Evolutionary conservation across 2,797 vertebrate species (phyloP).

Genomic region (Natrix natrix): DNA sequence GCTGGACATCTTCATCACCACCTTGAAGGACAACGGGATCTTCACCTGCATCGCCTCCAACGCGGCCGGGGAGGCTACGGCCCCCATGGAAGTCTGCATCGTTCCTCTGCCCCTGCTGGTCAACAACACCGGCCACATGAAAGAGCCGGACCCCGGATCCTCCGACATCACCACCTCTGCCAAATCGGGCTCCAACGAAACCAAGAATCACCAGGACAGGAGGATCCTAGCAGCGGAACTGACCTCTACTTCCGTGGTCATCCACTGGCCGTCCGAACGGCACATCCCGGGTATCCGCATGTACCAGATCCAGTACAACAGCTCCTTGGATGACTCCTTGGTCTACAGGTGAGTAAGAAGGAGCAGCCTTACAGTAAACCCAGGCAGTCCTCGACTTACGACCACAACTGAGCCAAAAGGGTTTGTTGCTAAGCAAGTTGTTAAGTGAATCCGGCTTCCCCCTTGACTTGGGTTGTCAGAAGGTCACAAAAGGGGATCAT

Average conservation of each 20-base stretch:
- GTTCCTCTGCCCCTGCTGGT: conserved; percentile 87
- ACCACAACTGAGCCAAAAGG: neutral
- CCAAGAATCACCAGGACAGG: conserved; percentile 76
- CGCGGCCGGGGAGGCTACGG: conserved; percentile 88
- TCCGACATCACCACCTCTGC: conserved; percentile 90
- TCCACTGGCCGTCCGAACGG: conserved; percentile 90
- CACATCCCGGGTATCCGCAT: conserved; percentile 90
- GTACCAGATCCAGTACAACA: conserved; percentile 98
- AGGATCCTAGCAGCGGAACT: conserved; percentile 84
- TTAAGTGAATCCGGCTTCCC: neutral
- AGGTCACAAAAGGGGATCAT: neutral
- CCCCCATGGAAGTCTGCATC: conserved; percentile 84
- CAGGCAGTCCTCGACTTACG: too few species aligned
- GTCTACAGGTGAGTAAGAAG: conserved; percentile 85
- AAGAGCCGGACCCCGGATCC: conserved; percentile 82
- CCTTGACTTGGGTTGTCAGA: neutral
- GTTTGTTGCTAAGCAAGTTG: neutral
- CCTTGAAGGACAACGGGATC: conserved; percentile 86
- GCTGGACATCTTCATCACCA: conserved; percentile 90
- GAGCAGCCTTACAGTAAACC: neutral
- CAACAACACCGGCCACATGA: conserved; percentile 83
- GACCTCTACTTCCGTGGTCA: conserved; percentile 85
- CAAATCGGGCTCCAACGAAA: conserved; percentile 85
- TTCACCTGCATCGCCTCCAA: conserved; percentile 96
- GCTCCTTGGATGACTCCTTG: conserved; percentile 86